Base-by-base conservation (phyloP, 2,888 invertebrate genomes). In the Drosophila yooni region DNA sequence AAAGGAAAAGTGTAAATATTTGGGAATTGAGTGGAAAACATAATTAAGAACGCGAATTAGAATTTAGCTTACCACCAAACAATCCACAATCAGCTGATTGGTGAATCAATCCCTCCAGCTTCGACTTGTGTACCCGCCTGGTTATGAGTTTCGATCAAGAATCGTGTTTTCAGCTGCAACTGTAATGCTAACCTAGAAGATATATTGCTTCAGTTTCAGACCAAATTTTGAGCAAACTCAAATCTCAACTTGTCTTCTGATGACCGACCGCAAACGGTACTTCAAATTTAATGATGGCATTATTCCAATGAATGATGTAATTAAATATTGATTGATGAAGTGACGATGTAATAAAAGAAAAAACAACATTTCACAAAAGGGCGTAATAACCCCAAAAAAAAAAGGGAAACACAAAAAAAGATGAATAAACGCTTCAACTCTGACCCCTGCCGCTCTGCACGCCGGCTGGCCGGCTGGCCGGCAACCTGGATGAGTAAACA, bases 271-370 rank as follows among this genome's bases (percentile, higher is more conserved):
- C 21, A 21, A 21, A 21, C 21, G 21, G 21, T 6, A 2, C 7
- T 3, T 18, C 36, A 21, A 21, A 21, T 46, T 46, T 25, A 46
- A 15, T 25, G 8, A 46, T 46, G 25, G 3, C 15, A 25, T 25
- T 25, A 46, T 46, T 4, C 21, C 21, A 21, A 43, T 15, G 18
- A 10, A 34, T 54, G 53, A 56, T 56, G 56, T 27, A 36, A 36
- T 56, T 38, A 38, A n/a, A 8, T 36, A 38, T n/a, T 56, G 56
- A 38, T 56, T 56, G 13, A 56, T 38, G 56, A 40, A n/a, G 38
- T 40, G 56, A 38, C 38, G 38, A 11, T 38, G 38, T 27, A 38
- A 27, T 54, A 1, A 15, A 18, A 7, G 15, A 36, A 25, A n/a
- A 25, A 36, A 15, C 13, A 7, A 2, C 13, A 11, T 57, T 57